Evolutionary conservation across 2,888 invertebrate genomes (phyloP), one percentile per base, ranked within the genome.

Genomic region (Tethea ocularis): DNA sequence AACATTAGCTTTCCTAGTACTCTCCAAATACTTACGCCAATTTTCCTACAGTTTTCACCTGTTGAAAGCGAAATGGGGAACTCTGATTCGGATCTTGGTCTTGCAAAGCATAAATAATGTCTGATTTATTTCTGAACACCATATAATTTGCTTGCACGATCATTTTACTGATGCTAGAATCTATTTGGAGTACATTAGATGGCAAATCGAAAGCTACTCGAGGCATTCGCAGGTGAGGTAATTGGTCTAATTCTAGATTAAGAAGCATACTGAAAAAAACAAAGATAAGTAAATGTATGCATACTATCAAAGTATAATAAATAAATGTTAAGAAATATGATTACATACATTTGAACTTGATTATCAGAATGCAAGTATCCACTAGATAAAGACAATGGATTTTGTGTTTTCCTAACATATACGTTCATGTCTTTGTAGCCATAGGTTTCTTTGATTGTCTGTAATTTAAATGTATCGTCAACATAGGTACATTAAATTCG

Each of bases 21-120:
- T 22, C 26, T 22, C 33, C 51, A 33, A 7, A 29, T 20, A 56
- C 91, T 86, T 74, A 91, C 91, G 83, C 77, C 13, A 86, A 51
- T 29, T 77, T 61, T 1, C 89, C 91, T 0, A 1, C 17, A 26
- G 61, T 67, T 13, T 71, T 67, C 5, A 89, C 87, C 67, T 84
- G 80, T 38, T 83, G 74, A 36, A 80, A 82, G 20, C 74, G 71
- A 66, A 91, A 91, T 1, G 90, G 91, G 0, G 90, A 89, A 4
- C 56, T 66, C 17, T 68, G 62, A 5, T 57, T 60, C 0, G 72
- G 38, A 36, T 83, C 57, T 57, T 80, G 75, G 0, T 71, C 55
- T 0, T 58, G 55, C 0, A 62, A 51, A 0, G 72, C 61, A 36
- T 70, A 74, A 2, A 82, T 62, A 0, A 87, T 61, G 5, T 76